Evolutionary conservation across 2,113 vertebrate genomes (phyloP).

Genomic region (Nanorana parkeri): DNA sequence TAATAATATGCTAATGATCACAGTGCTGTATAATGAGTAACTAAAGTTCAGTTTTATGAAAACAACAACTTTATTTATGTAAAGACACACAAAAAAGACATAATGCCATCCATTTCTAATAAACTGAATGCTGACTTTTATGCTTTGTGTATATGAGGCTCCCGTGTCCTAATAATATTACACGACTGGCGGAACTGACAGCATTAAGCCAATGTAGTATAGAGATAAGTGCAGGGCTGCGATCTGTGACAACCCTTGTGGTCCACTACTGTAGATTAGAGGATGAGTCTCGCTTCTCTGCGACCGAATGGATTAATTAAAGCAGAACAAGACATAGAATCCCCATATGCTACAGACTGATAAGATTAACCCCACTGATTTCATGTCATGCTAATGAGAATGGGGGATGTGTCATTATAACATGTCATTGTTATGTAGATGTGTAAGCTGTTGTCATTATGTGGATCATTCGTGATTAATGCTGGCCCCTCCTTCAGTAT

Average conservation of each 20-base stretch:
- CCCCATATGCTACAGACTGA: slow-evolving; percentile 59
- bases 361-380: slow-evolving; percentile 46
- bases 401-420: neutral
- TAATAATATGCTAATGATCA: too few relatives aligned
- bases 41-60: too few relatives aligned
- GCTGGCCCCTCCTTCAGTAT: too few relatives aligned
- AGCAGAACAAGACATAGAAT: slow-evolving; percentile 24
- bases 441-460: neutral
- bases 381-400: neutral
- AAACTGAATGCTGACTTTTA: neutral
- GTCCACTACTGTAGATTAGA: slow-evolving; percentile 6
- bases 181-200: slow-evolving; percentile 12
- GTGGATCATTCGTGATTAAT: too few relatives aligned
- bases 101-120: too few relatives aligned
- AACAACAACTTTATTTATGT: too few relatives aligned
- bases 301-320: slow-evolving; percentile 61
- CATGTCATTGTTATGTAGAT: slow-evolving; percentile 10
- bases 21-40: too few relatives aligned
- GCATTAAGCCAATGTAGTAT: neutral
- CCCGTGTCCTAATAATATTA: neutral
- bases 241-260: slow-evolving; percentile 8
- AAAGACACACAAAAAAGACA: too few relatives aligned
- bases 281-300: neutral
- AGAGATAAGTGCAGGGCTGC: slow-evolving; percentile 10
- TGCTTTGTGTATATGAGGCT: neutral